Percentiles rank a stretch among this genome's conserved stretches.
Conservation (phyloP, 1,140 invertebrate species). For the Mycetomoellerius zeteki region DNA sequence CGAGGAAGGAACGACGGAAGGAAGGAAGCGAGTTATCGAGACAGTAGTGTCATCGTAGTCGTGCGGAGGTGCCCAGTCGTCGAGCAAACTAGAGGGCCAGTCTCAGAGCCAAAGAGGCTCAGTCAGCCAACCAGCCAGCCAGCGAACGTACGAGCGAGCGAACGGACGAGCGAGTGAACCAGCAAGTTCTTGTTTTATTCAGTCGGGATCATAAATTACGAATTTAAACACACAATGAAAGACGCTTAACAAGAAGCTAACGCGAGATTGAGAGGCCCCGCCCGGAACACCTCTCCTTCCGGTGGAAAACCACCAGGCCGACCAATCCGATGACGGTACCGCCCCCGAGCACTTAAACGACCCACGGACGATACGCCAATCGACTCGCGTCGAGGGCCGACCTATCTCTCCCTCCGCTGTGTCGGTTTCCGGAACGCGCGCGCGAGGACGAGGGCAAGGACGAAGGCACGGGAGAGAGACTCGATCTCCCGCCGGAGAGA, state of each 20-base stretch:
- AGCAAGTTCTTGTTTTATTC: conserved; percentile 87
- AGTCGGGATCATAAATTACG: conserved; percentile 88
- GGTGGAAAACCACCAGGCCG: conserved; percentile 71
- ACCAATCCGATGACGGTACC: conserved; percentile 78
- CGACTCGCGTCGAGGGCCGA: conserved; percentile 58
- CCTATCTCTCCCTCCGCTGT: conserved; percentile 49
- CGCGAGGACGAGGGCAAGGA: conserved; percentile 59
- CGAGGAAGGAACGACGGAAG: conserved; percentile 60
- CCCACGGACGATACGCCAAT: conserved; percentile 68
- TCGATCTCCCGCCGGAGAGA: conserved; percentile 61
- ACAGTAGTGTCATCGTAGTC: conserved; percentile 75
- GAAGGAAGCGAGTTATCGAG: conserved; percentile 77
- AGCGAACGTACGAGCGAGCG: conserved; percentile 59
- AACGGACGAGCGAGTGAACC: conserved; percentile 67
- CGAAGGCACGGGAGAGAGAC: conserved; percentile 65
- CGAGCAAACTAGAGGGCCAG: conserved; percentile 72
- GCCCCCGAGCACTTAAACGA: conserved; percentile 57
- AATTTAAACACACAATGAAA: conserved; percentile 88
- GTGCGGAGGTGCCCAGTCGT: conserved; percentile 72
- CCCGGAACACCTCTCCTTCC: conserved; percentile 79
- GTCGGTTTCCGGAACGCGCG: conserved; percentile 44
- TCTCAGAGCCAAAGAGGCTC: conserved; percentile 58
- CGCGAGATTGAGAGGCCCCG: conserved; percentile 87
- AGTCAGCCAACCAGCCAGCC: conserved; percentile 70
- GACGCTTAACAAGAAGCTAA: conserved; percentile 88